These are phyloP conservation scores for Myanophis thanlyinensis DNA, from an alignment of 2,113 vertebrate genomes.

Conservation along the genomic window DNA sequence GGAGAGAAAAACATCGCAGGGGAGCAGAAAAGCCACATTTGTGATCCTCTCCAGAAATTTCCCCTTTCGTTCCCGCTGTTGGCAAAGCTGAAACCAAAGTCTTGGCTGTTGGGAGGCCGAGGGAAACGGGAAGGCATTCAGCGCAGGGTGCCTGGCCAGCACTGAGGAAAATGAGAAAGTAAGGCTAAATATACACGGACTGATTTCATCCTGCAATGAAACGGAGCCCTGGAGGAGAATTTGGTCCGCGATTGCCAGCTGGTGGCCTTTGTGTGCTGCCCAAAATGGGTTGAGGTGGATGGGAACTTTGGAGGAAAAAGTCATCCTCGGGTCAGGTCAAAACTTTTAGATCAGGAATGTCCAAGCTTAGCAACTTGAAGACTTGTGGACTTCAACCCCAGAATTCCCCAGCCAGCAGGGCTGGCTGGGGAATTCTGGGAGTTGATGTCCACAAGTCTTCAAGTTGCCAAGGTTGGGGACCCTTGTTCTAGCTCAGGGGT, in stretches of 20 bases:
- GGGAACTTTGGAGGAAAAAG: neutral
- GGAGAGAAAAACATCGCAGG: conserved; percentile 46
- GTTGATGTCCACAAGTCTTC: neutral
- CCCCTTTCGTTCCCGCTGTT: conserved; percentile 20
- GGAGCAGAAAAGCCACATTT: conserved; percentile 31
- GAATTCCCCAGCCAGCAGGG: no score
- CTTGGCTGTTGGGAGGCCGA: neutral
- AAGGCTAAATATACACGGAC: neutral
- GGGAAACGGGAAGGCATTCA: conserved; percentile 9
- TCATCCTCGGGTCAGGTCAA: neutral
- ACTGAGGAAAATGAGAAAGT: conserved; percentile 12
- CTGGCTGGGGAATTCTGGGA: neutral
- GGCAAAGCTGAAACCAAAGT: conserved; percentile 26
- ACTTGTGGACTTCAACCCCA: no score
- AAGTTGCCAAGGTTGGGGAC: neutral
- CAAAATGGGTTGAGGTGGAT: neutral
- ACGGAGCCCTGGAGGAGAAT: neutral
- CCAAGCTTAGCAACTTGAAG: no score
- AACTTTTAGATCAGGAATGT: neutral
- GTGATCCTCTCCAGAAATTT: conserved; percentile 27
- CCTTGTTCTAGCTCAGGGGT: no score
- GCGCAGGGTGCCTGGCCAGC: neutral
- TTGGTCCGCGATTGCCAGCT: neutral
- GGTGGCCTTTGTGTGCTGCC: neutral
- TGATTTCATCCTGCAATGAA: neutral